A percentile compares a stretch with the other conserved stretches of the same genome.
phyloP scores from a whole-genome alignment of 1,140 invertebrate species.

The Platyscapa corneri region DNA sequence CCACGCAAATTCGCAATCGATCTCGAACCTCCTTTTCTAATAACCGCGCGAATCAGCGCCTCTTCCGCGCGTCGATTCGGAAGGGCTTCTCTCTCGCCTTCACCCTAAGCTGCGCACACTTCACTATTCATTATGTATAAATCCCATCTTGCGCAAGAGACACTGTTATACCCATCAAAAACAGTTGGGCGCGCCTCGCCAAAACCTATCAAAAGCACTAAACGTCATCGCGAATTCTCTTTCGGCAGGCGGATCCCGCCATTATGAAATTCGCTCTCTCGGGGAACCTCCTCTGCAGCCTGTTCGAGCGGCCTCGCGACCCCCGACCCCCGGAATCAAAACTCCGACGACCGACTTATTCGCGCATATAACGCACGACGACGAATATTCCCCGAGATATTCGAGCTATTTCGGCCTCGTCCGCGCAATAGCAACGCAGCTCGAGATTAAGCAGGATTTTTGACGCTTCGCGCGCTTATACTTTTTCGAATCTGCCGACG shows the following conservation, averaged over 20 bases:
- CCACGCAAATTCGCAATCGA: background rate
- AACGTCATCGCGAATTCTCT: constrained; percentile 37
- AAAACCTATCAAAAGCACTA: constrained; percentile 36
- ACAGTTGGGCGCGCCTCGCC: background rate
- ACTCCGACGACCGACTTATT: constrained; percentile 27
- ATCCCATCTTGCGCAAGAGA: constrained; percentile 14
- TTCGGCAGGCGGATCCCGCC: background rate
- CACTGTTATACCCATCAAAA: constrained; percentile 15
- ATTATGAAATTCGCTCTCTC: constrained; percentile 16
- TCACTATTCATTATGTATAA: background rate
- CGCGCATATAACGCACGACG: constrained; percentile 19
- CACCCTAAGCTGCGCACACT: background rate
- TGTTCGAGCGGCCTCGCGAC: background rate
- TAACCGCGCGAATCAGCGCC: background rate
- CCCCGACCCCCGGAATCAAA: background rate
- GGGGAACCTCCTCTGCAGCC: too few relatives aligned
- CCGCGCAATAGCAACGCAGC: too few relatives aligned
- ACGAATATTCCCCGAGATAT: constrained; percentile 27
- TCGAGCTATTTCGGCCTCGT: background rate
- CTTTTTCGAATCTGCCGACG: background rate
- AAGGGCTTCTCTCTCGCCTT: background rate
- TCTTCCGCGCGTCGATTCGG: background rate
- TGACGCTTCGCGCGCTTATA: background rate
- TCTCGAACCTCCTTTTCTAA: too few relatives aligned
- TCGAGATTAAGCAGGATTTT: background rate